Percentiles rank a stretch among this genome's conserved stretches.
Evolutionary conservation across 2,797 vertebrate genomes (phyloP).

Genomic region (Apodemus agrarius): DNA sequence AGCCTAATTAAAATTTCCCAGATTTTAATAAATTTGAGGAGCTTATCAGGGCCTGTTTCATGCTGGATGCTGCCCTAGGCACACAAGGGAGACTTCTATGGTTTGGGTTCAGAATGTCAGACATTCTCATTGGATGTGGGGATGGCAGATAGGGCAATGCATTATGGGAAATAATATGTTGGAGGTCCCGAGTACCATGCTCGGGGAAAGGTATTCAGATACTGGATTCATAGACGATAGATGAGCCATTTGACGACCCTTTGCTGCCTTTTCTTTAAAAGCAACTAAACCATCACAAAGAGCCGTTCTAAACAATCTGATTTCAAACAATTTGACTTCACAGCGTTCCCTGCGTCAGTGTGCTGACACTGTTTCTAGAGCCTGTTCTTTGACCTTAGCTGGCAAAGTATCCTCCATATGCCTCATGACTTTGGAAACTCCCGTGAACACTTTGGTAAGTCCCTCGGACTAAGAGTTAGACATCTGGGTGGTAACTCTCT

Average conservation of each 20-base stretch:
- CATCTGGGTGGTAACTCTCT: background rate
- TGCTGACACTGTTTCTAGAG: background rate
- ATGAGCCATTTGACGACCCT: background rate
- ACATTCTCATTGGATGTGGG: background rate
- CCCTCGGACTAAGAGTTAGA: background rate
- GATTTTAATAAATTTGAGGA: slow-evolving; percentile 14
- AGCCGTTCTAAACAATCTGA: background rate
- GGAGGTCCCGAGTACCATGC: background rate
- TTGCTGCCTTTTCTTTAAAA: background rate
- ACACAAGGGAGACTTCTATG: background rate
- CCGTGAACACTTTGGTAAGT: slow-evolving; percentile 25
- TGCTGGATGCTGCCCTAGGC: background rate
- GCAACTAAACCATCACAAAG: background rate
- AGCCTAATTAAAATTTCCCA: background rate
- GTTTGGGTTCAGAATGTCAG: background rate
- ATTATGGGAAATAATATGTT: background rate
- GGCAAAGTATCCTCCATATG: background rate
- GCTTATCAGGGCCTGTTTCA: background rate
- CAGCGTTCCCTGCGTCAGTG: background rate
- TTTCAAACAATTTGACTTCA: background rate
- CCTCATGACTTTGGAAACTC: background rate
- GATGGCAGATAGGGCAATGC: background rate
- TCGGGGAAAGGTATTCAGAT: background rate
- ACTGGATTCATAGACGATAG: background rate
- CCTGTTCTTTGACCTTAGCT: background rate